phyloP scores from a whole-genome alignment of 2,113 vertebrate genomes.

The Hydrolagus affinis region DNA sequence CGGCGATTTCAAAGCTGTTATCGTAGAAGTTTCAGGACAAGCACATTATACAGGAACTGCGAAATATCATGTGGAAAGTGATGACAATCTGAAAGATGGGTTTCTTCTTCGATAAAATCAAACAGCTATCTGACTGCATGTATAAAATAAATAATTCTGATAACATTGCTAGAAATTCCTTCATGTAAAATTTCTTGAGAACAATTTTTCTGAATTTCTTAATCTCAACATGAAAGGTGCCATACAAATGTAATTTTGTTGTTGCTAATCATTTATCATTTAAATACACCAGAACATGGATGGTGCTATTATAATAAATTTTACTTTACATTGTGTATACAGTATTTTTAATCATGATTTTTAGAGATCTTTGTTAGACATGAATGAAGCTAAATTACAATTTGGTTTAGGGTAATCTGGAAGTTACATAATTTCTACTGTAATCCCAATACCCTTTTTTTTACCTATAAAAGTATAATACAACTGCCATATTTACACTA shows the following conservation, averaged over 20 bases:
- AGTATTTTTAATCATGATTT: not conserved
- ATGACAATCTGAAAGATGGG: constrained; percentile 66
- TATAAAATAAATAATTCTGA: not conserved
- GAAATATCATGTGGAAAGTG: constrained; percentile 67
- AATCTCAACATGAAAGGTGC: too few species aligned
- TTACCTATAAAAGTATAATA: not conserved
- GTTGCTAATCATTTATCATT: not conserved
- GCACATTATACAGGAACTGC: constrained; percentile 78
- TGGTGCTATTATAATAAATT: not conserved
- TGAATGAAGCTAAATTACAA: not conserved
- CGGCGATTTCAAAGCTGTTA: constrained; percentile 69
- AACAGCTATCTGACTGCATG: not conserved
- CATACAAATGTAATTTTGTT: too few species aligned
- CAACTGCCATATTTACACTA: not conserved
- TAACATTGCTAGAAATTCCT: not conserved
- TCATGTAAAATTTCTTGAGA: not conserved
- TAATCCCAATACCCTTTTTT: not conserved
- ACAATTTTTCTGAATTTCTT: not conserved
- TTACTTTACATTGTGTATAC: not conserved
- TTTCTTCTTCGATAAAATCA: constrained; percentile 71
- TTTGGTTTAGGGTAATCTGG: not conserved
- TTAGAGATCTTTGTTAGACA: not conserved
- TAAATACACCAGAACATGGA: not conserved
- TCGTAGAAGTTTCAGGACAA: constrained; percentile 82
- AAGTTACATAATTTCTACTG: not conserved